Evolutionary conservation across 2,797 vertebrate genomes (phyloP).

Genomic region (Nyctibius grandis): DNA sequence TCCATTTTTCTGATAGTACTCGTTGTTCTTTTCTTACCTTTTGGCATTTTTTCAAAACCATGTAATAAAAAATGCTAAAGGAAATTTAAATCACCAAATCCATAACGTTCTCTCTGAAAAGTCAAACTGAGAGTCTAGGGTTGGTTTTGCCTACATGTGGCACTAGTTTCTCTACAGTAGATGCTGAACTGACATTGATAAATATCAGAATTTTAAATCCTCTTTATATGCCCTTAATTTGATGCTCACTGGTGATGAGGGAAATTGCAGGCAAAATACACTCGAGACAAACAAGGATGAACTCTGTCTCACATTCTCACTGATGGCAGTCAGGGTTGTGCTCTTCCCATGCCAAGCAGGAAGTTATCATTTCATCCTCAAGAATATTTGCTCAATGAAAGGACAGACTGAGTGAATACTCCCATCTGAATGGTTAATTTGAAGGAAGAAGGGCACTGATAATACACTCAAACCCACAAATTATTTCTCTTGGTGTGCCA

Average conservation of each 20-base stretch:
- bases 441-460: neutral
- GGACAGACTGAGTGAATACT: neutral
- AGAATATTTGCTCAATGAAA: neutral
- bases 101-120: neutral
- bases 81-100: neutral
- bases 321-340: neutral
- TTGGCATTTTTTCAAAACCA: neutral
- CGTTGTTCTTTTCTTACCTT: neutral
- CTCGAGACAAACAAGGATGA: neutral
- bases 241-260: neutral
- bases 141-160: neutral
- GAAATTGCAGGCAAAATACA: neutral
- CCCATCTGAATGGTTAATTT: neutral
- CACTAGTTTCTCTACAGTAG: neutral
- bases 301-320: neutral
- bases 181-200: neutral
- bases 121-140: neutral
- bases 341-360: neutral
- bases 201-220: neutral
- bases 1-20: neutral
- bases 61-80: neutral
- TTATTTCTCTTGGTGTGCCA: neutral
- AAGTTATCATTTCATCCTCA: neutral
- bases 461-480: neutral
- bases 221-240: neutral